phyloP scores from a whole-genome alignment of 1,140 invertebrate species.

The Zaprionus taronus region DNA sequence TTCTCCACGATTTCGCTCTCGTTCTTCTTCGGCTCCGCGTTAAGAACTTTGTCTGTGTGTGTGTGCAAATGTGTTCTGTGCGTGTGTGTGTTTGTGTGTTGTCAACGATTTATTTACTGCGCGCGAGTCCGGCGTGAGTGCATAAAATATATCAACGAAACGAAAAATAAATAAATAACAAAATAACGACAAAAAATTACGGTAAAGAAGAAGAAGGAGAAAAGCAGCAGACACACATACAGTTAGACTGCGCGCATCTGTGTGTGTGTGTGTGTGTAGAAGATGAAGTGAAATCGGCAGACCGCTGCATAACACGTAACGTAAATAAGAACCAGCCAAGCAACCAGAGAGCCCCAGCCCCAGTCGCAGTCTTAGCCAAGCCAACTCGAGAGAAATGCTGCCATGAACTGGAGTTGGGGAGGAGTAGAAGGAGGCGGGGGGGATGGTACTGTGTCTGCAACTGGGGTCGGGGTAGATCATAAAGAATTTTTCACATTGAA shows the following conservation, averaged over 20 bases:
- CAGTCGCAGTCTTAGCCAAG: not conserved
- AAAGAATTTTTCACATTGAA: slow-evolving; percentile 52
- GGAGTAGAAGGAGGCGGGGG: not conserved
- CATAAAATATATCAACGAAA: slow-evolving; percentile 37
- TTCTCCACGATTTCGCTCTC: slow-evolving; percentile 14
- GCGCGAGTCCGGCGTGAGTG: slow-evolving; percentile 30
- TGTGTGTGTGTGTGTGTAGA: slow-evolving; percentile 4
- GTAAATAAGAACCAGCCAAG: slow-evolving; percentile 64
- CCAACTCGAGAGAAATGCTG: slow-evolving; percentile 21
- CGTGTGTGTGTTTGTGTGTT: slow-evolving; percentile 24
- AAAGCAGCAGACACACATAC: not conserved
- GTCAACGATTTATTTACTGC: slow-evolving; percentile 32
- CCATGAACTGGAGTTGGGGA: not conserved
- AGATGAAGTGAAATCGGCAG: slow-evolving; percentile 65
- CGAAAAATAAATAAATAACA: slow-evolving; percentile 44
- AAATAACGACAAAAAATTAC: slow-evolving; percentile 25
- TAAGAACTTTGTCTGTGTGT: not conserved
- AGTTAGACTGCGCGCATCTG: not conserved
- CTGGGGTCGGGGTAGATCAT: slow-evolving; percentile 24
- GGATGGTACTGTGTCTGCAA: not conserved
- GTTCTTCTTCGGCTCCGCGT: not conserved
- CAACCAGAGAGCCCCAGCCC: slow-evolving; percentile 28
- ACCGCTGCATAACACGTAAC: slow-evolving; percentile 61
- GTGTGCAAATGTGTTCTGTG: not conserved
- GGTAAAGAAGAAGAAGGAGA: not conserved